Evolutionary conservation across 2,888 invertebrate species (phyloP).

Genomic region (Platycheirus albimanus): DNA sequence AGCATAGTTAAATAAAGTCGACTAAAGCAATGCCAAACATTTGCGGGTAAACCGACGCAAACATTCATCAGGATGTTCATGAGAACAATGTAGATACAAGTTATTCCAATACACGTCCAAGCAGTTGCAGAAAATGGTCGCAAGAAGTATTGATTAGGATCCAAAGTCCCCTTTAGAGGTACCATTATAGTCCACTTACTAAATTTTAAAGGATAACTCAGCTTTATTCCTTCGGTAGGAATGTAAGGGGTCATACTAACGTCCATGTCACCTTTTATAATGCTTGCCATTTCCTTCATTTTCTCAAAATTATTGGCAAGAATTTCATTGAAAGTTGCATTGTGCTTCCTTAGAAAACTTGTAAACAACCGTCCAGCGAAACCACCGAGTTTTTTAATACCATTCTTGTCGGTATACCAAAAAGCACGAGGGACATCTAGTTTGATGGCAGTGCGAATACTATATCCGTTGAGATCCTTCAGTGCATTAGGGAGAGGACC

Average conservation of each 20-base stretch:
- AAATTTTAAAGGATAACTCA: neutral
- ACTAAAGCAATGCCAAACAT: neutral
- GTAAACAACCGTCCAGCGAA: neutral
- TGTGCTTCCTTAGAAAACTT: neutral
- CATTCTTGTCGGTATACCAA: conserved; percentile 1
- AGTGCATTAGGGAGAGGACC: neutral
- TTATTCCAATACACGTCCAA: neutral
- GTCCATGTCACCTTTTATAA: neutral
- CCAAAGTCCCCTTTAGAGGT: neutral
- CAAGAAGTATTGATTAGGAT: neutral
- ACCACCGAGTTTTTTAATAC: neutral
- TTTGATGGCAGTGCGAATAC: neutral
- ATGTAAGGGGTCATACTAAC: neutral
- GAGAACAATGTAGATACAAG: neutral
- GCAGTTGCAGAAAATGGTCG: neutral
- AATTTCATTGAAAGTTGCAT: neutral
- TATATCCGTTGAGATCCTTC: neutral
- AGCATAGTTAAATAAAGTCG: neutral
- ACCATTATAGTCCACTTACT: neutral
- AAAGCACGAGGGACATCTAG: neutral
- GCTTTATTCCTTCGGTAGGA: neutral
- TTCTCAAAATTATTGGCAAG: neutral
- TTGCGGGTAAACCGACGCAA: neutral
- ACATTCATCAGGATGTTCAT: neutral
- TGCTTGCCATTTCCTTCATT: neutral